A percentile compares a stretch with the other conserved stretches of the same genome.
phyloP scores from a whole-genome alignment of 1,140 invertebrate species.

The Euura saliciscinereae region DNA sequence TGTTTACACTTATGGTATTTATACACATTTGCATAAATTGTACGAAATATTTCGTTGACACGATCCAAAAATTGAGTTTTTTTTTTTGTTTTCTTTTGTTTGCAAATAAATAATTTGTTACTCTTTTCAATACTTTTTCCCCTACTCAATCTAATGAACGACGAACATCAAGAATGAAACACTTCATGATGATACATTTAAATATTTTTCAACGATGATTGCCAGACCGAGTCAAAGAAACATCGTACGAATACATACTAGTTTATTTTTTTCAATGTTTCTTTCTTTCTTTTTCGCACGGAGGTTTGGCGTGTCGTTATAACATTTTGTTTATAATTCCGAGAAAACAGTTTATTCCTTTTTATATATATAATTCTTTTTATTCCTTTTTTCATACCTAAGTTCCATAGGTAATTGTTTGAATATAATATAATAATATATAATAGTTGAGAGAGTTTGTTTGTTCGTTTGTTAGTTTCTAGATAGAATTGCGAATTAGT shows the following conservation, averaged over 20 bases:
- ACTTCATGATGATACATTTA: no score
- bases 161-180: no score
- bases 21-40: slow-evolving; percentile 33
- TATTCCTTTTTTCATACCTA: not conserved
- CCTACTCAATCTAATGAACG: no score
- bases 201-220: no score
- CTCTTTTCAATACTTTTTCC: not conserved
- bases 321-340: not conserved
- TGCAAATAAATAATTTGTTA: not conserved
- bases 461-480: not conserved
- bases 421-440: no score
- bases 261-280: no score
- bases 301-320: not conserved
- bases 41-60: no score
- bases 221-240: not conserved
- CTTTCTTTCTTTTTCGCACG: not conserved
- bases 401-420: no score
- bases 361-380: not conserved
- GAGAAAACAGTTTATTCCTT: not conserved
- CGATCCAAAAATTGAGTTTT: not conserved
- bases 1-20: slow-evolving; percentile 37
- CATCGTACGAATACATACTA: not conserved
- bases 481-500: slow-evolving; percentile 15
- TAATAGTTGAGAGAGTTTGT: not conserved
- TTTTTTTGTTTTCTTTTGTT: not conserved